These are phyloP conservation scores for Hypena proboscidalis DNA, from an alignment of 2,888 invertebrate species.

Conservation along the genomic window DNA sequence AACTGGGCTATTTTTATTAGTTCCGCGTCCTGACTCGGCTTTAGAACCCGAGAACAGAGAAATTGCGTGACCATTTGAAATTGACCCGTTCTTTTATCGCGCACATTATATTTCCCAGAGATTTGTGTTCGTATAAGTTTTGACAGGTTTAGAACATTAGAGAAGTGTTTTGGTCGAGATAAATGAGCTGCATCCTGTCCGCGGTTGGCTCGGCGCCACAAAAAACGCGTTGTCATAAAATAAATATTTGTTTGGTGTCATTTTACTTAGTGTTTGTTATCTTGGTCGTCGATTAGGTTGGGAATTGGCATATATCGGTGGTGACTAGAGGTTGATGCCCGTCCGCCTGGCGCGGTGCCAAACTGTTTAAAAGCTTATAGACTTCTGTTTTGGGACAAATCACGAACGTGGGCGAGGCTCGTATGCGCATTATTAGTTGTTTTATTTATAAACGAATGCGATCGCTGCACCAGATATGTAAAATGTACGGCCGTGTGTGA, in stretches of 20 bases:
- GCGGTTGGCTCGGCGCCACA: conserved; percentile 40
- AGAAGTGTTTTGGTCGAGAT: conserved; percentile 35
- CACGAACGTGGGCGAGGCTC: conserved; percentile 32
- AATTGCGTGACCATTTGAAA: conserved; percentile 34
- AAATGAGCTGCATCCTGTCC: conserved; percentile 44
- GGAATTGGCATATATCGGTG: conserved; percentile 49
- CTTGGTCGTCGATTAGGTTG: conserved; percentile 41
- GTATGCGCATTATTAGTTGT: conserved; percentile 2
- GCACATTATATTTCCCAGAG: conserved; percentile 5
- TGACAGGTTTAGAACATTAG: conserved; percentile 43
- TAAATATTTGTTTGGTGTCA: conserved; percentile 40
- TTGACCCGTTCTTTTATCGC: conserved; percentile 26
- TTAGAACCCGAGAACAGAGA: conserved; percentile 28
- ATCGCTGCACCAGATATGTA: conserved; percentile 12
- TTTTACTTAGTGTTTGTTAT: conserved; percentile 46
- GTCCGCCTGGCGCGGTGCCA: conserved; percentile 68
- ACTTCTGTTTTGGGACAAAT: conserved; percentile 46
- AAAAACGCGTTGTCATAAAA: conserved; percentile 35
- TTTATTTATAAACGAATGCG: conserved; percentile 22
- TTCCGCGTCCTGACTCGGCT: conserved; percentile 46
- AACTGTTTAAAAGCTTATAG: conserved; percentile 66
- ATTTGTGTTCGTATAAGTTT: conserved; percentile 18
- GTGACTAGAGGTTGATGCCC: conserved; percentile 68
- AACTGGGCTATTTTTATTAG: conserved; percentile 51
- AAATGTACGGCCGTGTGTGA: too few relatives aligned